phyloP scores from a whole-genome alignment of 2,113 vertebrate genomes.

The Meriones unguiculatus region DNA sequence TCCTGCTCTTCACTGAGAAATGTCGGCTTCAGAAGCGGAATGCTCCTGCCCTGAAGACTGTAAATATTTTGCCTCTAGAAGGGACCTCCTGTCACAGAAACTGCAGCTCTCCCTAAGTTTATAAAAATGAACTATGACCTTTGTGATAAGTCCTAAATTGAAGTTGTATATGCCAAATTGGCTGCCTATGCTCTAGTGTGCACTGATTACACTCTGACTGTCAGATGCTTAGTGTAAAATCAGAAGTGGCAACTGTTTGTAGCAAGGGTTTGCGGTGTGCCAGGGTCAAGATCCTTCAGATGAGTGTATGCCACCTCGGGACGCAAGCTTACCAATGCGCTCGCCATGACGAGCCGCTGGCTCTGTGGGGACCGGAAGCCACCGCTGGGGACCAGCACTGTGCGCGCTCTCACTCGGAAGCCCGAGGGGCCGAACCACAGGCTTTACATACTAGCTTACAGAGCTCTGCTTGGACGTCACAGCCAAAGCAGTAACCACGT shows the following conservation, averaged over 20 bases:
- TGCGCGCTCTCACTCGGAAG: too few species aligned
- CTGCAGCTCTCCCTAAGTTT: slow-evolving; percentile 1
- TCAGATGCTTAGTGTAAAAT: not conserved
- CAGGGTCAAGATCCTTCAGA: not conserved
- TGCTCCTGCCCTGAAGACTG: slow-evolving; percentile 6
- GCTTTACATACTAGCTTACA: not conserved
- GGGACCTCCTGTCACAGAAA: slow-evolving; percentile 59
- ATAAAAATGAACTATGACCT: slow-evolving; percentile 33
- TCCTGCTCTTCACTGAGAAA: slow-evolving; percentile 39
- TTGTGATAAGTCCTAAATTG: not conserved
- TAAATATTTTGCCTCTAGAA: slow-evolving; percentile 65
- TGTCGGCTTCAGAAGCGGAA: slow-evolving; percentile 45
- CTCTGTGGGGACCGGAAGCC: not conserved
- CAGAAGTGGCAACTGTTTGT: not conserved
- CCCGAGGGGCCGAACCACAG: not conserved
- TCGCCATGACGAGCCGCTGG: not conserved
- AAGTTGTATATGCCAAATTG: not conserved
- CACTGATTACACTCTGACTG: not conserved
- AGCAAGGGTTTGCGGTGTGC: not conserved
- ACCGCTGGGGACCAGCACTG: not conserved
- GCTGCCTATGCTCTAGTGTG: not conserved
- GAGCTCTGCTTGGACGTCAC: not conserved
- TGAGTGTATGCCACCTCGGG: not conserved
- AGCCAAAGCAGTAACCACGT: not conserved
- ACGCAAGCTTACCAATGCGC: not conserved